phyloP scores from a whole-genome alignment of 2,888 invertebrate genomes.

The Lasioglossum zephyrum region DNA sequence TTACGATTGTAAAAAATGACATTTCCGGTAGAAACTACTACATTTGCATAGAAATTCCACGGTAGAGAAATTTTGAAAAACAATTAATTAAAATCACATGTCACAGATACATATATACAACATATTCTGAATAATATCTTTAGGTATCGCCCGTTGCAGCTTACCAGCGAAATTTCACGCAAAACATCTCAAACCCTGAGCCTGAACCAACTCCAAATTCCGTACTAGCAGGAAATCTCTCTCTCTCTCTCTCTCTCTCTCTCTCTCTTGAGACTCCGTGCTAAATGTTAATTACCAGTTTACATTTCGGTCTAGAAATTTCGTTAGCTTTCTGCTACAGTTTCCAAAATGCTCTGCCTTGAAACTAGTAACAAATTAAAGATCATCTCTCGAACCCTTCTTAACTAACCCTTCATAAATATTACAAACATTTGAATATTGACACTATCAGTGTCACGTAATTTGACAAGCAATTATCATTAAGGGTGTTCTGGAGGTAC shows the following conservation, averaged over 20 bases:
- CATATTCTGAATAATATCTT: background rate
- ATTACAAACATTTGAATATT: background rate
- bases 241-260: background rate
- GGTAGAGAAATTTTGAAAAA: background rate
- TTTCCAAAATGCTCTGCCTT: background rate
- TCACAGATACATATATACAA: background rate
- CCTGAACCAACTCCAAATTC: background rate
- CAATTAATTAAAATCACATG: background rate
- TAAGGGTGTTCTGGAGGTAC: background rate
- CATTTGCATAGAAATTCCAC: background rate
- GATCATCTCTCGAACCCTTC: background rate
- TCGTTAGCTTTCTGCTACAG: background rate
- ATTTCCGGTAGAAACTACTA: no score
- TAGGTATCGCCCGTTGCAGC: background rate
- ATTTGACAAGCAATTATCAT: background rate
- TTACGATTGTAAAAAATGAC: no score
- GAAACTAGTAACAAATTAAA: background rate
- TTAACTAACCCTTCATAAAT: background rate
- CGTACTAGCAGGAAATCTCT: background rate
- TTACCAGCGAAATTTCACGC: constrained; percentile 1
- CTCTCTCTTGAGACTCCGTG: background rate
- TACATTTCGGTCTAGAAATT: constrained; percentile 1
- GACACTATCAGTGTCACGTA: background rate
- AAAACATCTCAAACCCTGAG: background rate
- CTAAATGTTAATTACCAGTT: constrained; percentile 7